Conservation (phyloP, 1,140 invertebrate genomes). For the Penaeus vannamei region DNA sequence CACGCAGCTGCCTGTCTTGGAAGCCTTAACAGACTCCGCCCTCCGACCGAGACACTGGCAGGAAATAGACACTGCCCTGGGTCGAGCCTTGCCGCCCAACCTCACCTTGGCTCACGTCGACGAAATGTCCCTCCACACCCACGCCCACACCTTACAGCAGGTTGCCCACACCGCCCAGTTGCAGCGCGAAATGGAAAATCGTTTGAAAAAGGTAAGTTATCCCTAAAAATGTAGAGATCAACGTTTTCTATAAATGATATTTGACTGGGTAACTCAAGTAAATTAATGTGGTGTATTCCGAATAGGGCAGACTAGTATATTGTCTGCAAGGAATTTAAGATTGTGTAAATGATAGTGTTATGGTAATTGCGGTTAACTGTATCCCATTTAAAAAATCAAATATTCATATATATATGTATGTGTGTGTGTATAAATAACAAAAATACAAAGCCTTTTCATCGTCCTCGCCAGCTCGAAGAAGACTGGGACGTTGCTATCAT, state of each 20-base stretch:
- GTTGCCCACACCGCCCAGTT: conserved; percentile 63
- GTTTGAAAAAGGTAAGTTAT: conserved; percentile 55
- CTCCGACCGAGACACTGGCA: conserved; percentile 65
- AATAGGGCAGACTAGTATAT: too few relatives aligned
- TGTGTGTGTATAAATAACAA: conserved; percentile 10
- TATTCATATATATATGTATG: neutral
- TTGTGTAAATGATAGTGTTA: too few relatives aligned
- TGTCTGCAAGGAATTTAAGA: too few relatives aligned
- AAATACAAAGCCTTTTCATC: neutral
- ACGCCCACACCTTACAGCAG: conserved; percentile 55
- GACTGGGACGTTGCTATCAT: conserved; percentile 55
- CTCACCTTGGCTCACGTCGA: conserved; percentile 58
- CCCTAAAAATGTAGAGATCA: neutral
- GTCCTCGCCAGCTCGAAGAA: conserved; percentile 30
- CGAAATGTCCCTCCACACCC: conserved; percentile 45
- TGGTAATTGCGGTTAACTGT: too few relatives aligned
- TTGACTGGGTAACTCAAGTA: too few relatives aligned
- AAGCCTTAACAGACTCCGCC: conserved; percentile 58
- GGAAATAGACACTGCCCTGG: conserved; percentile 60
- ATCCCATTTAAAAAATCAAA: too few relatives aligned
- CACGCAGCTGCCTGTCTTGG: conserved; percentile 57
- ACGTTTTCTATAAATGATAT: neutral
- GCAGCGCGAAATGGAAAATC: conserved; percentile 64
- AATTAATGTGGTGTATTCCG: too few relatives aligned
- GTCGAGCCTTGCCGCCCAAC: conserved; percentile 47